phyloP scores from a whole-genome alignment of 2,888 invertebrate species.

The Polymixis flavicincta region DNA sequence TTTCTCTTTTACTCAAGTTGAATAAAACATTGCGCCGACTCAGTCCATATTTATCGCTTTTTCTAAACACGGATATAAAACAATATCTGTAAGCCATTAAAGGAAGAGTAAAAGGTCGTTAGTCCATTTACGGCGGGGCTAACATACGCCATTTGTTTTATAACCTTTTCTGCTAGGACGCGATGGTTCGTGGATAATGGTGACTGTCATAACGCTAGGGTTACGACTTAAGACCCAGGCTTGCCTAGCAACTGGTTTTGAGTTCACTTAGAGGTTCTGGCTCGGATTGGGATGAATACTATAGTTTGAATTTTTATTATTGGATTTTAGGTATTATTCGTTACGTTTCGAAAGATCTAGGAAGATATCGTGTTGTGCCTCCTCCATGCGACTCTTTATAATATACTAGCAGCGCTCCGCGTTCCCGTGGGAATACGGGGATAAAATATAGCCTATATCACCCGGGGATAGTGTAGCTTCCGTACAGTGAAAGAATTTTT shows the following conservation, averaged over 20 bases:
- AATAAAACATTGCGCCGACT: neutral
- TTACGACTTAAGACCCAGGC: neutral
- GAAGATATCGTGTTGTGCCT: too few relatives aligned
- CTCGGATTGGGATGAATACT: too few relatives aligned
- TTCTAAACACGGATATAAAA: constrained; percentile 32
- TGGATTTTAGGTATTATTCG: too few relatives aligned
- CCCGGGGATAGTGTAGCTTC: too few relatives aligned
- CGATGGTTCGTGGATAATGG: constrained; percentile 3
- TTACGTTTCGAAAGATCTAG: too few relatives aligned
- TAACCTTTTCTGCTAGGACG: constrained; percentile 10
- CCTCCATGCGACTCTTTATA: too few relatives aligned
- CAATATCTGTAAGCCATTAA: constrained; percentile 44
- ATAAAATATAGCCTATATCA: too few relatives aligned
- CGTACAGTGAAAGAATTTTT: too few relatives aligned
- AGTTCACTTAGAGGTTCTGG: neutral
- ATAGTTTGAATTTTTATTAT: too few relatives aligned
- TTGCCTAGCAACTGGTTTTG: neutral
- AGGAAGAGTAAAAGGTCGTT: constrained; percentile 36
- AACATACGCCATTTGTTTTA: constrained; percentile 50
- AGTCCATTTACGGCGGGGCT: constrained; percentile 31
- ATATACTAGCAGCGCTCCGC: too few relatives aligned
- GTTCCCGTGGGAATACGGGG: too few relatives aligned
- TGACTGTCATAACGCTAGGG: constrained; percentile 1
- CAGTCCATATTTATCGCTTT: neutral
- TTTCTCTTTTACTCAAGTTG: too few relatives aligned